These are phyloP conservation scores for Meandrina meandrites DNA, from an alignment of 92 coral and sea anemone species.

Conservation along the genomic window DNA sequence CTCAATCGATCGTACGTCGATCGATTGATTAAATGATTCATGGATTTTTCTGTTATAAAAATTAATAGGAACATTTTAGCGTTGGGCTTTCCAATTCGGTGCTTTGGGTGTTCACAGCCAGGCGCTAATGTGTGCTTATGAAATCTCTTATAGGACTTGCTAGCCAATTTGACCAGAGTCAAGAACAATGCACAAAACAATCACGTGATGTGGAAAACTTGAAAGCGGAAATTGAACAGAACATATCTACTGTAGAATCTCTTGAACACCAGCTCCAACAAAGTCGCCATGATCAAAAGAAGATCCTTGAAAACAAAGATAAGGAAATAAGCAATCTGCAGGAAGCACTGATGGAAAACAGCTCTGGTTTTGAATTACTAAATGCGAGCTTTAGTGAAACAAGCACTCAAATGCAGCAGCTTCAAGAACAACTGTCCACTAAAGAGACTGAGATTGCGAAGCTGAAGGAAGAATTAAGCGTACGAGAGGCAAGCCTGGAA, in stretches of 20 bases:
- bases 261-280: slow-evolving; percentile 36
- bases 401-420: slow-evolving; percentile 50
- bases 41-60: too few relatives aligned
- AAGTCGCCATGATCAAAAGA: slow-evolving; percentile 12
- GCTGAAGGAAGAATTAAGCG: slow-evolving; percentile 25
- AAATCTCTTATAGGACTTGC: slow-evolving; percentile 2
- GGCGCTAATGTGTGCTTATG: background rate
- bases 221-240: slow-evolving; percentile 26
- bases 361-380: slow-evolving; percentile 46
- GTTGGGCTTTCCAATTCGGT: background rate
- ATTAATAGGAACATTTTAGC: background rate
- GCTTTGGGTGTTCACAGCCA: background rate
- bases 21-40: background rate
- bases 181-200: slow-evolving; percentile 39
- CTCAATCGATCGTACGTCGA: too few relatives aligned
- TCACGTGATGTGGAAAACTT: slow-evolving; percentile 28
- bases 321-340: slow-evolving; percentile 41
- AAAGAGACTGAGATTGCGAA: slow-evolving; percentile 50
- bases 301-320: slow-evolving; percentile 27
- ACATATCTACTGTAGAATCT: background rate
- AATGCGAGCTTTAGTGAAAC: slow-evolving; percentile 44
- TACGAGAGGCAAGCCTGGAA: slow-evolving; percentile 21
- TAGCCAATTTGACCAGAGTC: slow-evolving; percentile 40
- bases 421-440: slow-evolving; percentile 51
- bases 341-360: slow-evolving; percentile 36